Percentiles rank a stretch among this genome's conserved stretches.
Evolutionary conservation across 1,140 invertebrate genomes (phyloP).

Genomic region (Aphidius gifuensis): DNA sequence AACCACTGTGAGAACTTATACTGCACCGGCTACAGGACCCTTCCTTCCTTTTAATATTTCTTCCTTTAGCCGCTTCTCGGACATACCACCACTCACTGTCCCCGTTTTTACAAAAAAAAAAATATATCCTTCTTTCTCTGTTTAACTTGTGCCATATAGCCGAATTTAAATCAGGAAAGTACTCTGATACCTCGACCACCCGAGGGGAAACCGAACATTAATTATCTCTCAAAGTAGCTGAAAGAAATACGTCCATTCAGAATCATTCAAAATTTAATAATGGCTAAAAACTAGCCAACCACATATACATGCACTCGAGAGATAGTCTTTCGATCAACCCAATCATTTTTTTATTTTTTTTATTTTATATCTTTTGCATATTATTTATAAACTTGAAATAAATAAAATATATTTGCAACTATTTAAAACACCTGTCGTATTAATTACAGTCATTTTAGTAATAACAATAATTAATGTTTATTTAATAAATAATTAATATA

Average conservation of each 20-base stretch:
- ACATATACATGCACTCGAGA: constrained; percentile 10
- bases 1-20: constrained; percentile 24
- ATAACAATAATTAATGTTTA: too few relatives aligned
- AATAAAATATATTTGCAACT: too few relatives aligned
- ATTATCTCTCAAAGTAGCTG: constrained; percentile 37
- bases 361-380: too few relatives aligned
- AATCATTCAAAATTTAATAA: constrained; percentile 47
- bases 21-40: constrained; percentile 19
- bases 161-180: background rate
- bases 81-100: background rate
- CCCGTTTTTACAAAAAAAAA: background rate
- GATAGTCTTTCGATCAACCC: too few relatives aligned
- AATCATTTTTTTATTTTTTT: too few relatives aligned
- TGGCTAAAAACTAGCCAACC: background rate
- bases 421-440: too few relatives aligned
- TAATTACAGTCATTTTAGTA: too few relatives aligned
- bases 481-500: too few relatives aligned
- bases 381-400: too few relatives aligned
- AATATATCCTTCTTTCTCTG: background rate
- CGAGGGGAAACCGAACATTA: constrained; percentile 37
- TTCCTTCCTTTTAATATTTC: background rate
- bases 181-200: constrained; percentile 24
- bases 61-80: background rate
- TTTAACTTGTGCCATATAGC: background rate
- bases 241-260: constrained; percentile 32